A percentile compares a stretch with the other conserved stretches of the same genome.
These are phyloP conservation scores for Polylopha cassiicola DNA, from an alignment of 2,888 invertebrate genomes.

Conservation along the genomic window DNA sequence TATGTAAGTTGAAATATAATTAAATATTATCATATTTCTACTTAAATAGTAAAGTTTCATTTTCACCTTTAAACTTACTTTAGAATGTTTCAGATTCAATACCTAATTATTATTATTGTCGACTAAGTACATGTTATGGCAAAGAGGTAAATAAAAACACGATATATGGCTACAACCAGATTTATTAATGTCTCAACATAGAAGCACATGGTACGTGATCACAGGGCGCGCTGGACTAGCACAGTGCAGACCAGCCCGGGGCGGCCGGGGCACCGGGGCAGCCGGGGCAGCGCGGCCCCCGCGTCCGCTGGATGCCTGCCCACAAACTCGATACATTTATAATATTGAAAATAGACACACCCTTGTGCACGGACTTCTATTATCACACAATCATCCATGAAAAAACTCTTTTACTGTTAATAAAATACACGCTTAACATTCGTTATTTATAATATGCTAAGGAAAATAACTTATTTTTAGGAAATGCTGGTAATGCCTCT, in stretches of 20 bases:
- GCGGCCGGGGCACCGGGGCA: no score
- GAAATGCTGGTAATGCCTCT: slow-evolving; percentile 38
- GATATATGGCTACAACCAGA: slow-evolving; percentile 55
- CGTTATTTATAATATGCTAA: slow-evolving; percentile 38
- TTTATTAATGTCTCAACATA: slow-evolving; percentile 64
- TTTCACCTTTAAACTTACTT: no score
- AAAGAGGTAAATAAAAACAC: slow-evolving; percentile 29
- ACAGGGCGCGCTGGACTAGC: slow-evolving; percentile 18
- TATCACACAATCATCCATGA: slow-evolving; percentile 29
- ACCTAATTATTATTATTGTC: no score
- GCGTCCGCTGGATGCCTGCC: no score
- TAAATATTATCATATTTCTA: no score
- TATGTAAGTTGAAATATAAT: no score
- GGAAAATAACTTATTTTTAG: slow-evolving; percentile 55
- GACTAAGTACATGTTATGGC: not conserved
- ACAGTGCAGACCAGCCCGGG: no score
- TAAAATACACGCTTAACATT: slow-evolving; percentile 38
- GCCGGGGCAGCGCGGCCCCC: no score
- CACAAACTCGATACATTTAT: no score
- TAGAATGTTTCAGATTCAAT: no score
- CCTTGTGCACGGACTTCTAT: slow-evolving; percentile 38
- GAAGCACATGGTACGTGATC: slow-evolving; percentile 47
- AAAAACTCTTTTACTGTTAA: slow-evolving; percentile 50
- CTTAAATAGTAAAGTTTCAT: no score
- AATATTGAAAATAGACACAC: slow-evolving; percentile 28